Base-by-base conservation (phyloP, 2,113 vertebrate genomes). In the Triplophysa tibetana region DNA sequence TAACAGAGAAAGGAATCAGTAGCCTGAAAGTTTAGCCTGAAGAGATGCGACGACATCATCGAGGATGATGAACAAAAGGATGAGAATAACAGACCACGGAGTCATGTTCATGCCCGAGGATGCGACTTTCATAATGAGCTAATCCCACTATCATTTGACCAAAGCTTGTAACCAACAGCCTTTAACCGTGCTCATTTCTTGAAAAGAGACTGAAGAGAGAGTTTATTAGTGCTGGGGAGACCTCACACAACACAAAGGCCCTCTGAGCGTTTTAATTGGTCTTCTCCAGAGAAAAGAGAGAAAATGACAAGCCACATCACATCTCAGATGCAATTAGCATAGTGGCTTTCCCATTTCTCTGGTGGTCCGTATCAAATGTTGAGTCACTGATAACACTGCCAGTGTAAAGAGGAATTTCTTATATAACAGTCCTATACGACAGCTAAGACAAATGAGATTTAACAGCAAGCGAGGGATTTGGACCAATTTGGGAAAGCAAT, bases 191-290 rank as follows among this genome's bases (percentile, higher is more conserved):
- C 56, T 63, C 62, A 77, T 77, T 78, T 84, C 52, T 17, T 74
- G 88, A 83, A 82, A 77, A 90, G 88, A 88, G 85, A 86, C 80
- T 77, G 61, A 84, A 29, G 65, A 75, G 78, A 17, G 63, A 48
- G 10, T 73, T 78, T 78, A 70, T 81, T 74, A 78, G n/a, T 58
- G 75, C 17, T 69, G 77, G 77, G 50, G 72, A 75, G 56, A 76
- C 26, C 61, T 52, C 66, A n/a, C 48, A 69, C 2, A 70, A 72
- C 61, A 74, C 24, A 2, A 45, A 62, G 79, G 60, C 48, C 63
- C 50, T 60, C 54, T 19, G 24, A 58, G 38, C 17, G 43, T 85
- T 83, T 85, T 85, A 86, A 86, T 83, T 78, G 77, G 78, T 73
- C 54, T 80, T 60, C 81, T 83, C 81, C 26, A 78, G 62, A 81